Base-by-base conservation (phyloP, 2,888 invertebrate species). In the Lysandra bellargus region DNA sequence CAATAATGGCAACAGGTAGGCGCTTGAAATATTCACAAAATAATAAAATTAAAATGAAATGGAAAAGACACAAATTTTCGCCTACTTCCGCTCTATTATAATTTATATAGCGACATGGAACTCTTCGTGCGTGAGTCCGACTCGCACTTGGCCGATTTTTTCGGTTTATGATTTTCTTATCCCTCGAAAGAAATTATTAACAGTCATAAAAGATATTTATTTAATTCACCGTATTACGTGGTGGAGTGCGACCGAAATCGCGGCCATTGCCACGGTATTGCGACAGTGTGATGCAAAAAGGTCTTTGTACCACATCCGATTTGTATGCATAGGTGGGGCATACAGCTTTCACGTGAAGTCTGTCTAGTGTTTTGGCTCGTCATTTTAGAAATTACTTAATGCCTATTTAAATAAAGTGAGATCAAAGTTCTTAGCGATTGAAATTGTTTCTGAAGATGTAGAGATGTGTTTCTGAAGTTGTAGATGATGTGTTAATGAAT, bases 171-270 rank as follows among this genome's bases (percentile, higher is more conserved):
- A 6, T 40, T 6, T 40, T 40, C 40, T 40, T 5, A 40, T 40
- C 0, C 6, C 6, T 40, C 7, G 40, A 40, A 40, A 6, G 40
- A 40, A 6, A 12, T 49, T 2, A 12, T 49, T 2, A 49, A 49
- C 7, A 49, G 49, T 12, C 49, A 9, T 49, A 9, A 49, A 49
- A 49, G 9, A 49, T 49, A 49, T 49, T 49, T 9, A 49, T 69
- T 33, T 12, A 12, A 33, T 69, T 1, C 1, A 37, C 4, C 69
- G 17, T 69, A 33, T 37, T 37, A 79, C 82, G 84, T 87, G 88
- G 85, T 88, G 88, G 87, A 86, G 85, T 88, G 88, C 88, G 87
- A 89, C 90, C 88, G 85, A 87, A 85, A 87, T 88, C 82, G 83
- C 89, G 85, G 78, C 83, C 85, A 89, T 88, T 89, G 89, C 92